Percentiles rank a stretch among this genome's conserved stretches.
Conservation (phyloP, 2,113 vertebrate genomes). For the Hystrix brachyura region DNA sequence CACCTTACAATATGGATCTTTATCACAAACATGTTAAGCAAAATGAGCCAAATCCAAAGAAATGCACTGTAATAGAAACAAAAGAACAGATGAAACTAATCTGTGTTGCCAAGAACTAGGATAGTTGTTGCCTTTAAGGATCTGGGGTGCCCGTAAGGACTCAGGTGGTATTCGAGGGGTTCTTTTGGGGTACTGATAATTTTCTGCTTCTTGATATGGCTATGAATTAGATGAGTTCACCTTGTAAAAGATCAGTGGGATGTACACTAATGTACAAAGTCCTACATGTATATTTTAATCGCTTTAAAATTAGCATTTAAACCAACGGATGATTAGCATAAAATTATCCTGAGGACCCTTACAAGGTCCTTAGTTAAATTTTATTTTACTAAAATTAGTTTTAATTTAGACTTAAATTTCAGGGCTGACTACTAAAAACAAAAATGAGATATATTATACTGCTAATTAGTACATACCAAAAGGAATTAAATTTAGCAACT, state of each 20-base stretch:
- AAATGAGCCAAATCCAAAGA: slow-evolving; percentile 14
- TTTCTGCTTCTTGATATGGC: not conserved
- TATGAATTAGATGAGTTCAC: not conserved
- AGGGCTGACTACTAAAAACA: not conserved
- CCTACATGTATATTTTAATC: not conserved
- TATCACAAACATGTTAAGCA: slow-evolving; percentile 3
- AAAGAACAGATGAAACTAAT: not conserved
- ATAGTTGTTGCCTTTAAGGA: not conserved
- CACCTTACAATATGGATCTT: not conserved
- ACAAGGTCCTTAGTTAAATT: not conserved
- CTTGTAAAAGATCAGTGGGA: not conserved
- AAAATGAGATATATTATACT: too few species aligned
- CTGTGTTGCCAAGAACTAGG: not conserved
- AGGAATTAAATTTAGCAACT: too few species aligned
- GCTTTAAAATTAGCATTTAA: slow-evolving; percentile 24
- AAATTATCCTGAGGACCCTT: not conserved
- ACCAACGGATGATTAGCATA: not conserved
- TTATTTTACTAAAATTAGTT: not conserved
- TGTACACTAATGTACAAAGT: slow-evolving; percentile 7
- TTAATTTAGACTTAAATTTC: not conserved
- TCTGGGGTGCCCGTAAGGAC: not conserved
- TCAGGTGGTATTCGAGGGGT: not conserved
- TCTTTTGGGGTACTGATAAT: not conserved
- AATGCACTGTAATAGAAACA: not conserved
- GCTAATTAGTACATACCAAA: too few species aligned